Evolutionary conservation across 2,888 invertebrate species (phyloP).

Genomic region (Apodemia hepburni): DNA sequence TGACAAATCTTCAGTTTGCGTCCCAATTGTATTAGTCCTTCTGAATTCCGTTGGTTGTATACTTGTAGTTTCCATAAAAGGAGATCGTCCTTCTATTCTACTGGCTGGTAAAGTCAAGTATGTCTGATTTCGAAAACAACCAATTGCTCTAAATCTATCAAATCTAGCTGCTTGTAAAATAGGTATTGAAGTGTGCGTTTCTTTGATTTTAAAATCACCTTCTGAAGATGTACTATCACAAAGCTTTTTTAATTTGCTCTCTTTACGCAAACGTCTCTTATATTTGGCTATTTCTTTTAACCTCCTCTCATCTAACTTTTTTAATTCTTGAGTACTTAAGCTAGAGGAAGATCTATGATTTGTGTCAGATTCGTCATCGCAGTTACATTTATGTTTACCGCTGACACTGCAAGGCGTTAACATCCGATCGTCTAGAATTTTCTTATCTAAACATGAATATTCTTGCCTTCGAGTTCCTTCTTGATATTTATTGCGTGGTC

Average conservation of each 20-base stretch:
- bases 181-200: slow-evolving; percentile 69
- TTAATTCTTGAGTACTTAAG: slow-evolving; percentile 42
- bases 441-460: slow-evolving; percentile 39
- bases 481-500: slow-evolving; percentile 43
- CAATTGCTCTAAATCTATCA: slow-evolving; percentile 68
- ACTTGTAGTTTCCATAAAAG: slow-evolving; percentile 51
- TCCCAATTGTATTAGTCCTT: slow-evolving; percentile 56
- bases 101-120: slow-evolving; percentile 66
- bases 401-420: slow-evolving; percentile 85
- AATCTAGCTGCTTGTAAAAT: slow-evolving; percentile 72
- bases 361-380: slow-evolving; percentile 84
- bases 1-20: slow-evolving; percentile 62
- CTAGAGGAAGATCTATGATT: slow-evolving; percentile 43
- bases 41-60: slow-evolving; percentile 52
- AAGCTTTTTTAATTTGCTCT: slow-evolving; percentile 61
- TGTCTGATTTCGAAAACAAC: slow-evolving; percentile 69
- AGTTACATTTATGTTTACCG: slow-evolving; percentile 88
- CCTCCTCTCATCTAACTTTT: slow-evolving; percentile 60
- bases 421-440: slow-evolving; percentile 85
- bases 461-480: slow-evolving; percentile 36
- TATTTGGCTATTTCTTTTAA: slow-evolving; percentile 74
- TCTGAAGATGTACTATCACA: slow-evolving; percentile 70
- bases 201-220: slow-evolving; percentile 54
- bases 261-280: slow-evolving; percentile 64
- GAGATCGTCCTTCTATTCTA: slow-evolving; percentile 60